A percentile compares a stretch with the other conserved stretches of the same genome.
phyloP scores from a whole-genome alignment of 2,888 invertebrate genomes.

The Parapristionchus giblindavisi region DNA sequence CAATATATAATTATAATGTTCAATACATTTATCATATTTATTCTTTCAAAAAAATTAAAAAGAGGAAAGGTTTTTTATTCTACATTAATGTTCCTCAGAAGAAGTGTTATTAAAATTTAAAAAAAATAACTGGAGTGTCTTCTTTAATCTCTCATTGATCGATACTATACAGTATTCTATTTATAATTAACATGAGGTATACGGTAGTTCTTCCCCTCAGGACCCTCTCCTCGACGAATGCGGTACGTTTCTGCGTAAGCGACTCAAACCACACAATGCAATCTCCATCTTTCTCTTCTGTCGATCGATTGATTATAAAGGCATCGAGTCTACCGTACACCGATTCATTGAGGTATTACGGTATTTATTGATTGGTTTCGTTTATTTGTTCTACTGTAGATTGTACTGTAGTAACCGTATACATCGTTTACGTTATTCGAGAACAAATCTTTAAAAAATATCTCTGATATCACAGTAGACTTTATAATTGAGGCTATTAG shows the following conservation, averaged over 20 bases:
- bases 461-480: no score
- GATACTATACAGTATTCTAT: not conserved
- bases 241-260: conserved; percentile 81
- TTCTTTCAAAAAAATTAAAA: no score
- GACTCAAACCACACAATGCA: conserved; percentile 53
- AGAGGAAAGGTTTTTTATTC: no score
- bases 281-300: conserved; percentile 51
- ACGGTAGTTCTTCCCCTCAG: conserved; percentile 4
- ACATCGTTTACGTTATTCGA: no score
- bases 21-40: no score
- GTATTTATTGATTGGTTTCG: not conserved
- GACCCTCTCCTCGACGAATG: conserved; percentile 84
- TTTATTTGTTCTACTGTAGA: no score
- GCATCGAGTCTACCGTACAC: conserved; percentile 18
- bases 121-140: not conserved
- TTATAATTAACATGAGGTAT: not conserved
- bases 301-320: conserved; percentile 39
- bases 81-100: no score
- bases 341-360: conserved; percentile 34
- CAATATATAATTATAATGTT: no score
- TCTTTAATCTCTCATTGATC: not conserved
- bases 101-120: no score
- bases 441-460: no score
- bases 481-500: no score
- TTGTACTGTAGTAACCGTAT: no score